Evolutionary conservation across 2,888 invertebrate genomes (phyloP).

Genomic region (Hybos culiciformis): DNA sequence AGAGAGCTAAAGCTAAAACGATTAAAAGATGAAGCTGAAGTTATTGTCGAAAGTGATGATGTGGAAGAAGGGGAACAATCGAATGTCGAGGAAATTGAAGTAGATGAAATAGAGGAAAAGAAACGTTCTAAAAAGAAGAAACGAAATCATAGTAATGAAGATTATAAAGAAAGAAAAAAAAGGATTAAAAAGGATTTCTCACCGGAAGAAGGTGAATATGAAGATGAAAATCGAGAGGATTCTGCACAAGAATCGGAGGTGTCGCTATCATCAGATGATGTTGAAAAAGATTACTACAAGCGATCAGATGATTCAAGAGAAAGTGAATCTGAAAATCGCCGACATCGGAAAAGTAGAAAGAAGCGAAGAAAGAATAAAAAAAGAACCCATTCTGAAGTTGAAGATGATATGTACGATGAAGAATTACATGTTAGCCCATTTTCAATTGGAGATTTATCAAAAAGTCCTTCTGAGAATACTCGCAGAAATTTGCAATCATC

Average conservation of each 20-base stretch:
- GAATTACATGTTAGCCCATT: slow-evolving; percentile 40
- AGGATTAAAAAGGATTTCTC: no score
- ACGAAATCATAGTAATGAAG: background rate
- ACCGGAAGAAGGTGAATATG: background rate
- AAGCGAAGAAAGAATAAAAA: slow-evolving; percentile 15
- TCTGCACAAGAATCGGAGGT: no score
- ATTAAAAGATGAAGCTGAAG: slow-evolving; percentile 32
- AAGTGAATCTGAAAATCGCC: slow-evolving; percentile 13
- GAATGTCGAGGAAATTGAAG: background rate
- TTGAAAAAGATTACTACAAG: slow-evolving; percentile 41
- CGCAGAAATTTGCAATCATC: slow-evolving; percentile 21
- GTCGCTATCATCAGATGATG: no score
- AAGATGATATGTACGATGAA: slow-evolving; percentile 22
- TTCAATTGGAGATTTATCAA: slow-evolving; percentile 39
- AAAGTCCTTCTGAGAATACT: slow-evolving; percentile 26
- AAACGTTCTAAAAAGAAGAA: background rate
- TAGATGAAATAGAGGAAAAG: background rate
- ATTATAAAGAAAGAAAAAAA: slow-evolving; percentile 20
- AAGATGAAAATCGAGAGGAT: background rate
- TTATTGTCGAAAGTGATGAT: no score
- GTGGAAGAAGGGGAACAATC: background rate
- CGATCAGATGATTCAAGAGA: slow-evolving; percentile 15
- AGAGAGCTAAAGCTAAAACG: slow-evolving; percentile 40
- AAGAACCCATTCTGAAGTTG: slow-evolving; percentile 19
- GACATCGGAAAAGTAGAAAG: slow-evolving; percentile 35